phyloP scores from a whole-genome alignment of 2,888 invertebrate species.

The Chaetoderma sp. region DNA sequence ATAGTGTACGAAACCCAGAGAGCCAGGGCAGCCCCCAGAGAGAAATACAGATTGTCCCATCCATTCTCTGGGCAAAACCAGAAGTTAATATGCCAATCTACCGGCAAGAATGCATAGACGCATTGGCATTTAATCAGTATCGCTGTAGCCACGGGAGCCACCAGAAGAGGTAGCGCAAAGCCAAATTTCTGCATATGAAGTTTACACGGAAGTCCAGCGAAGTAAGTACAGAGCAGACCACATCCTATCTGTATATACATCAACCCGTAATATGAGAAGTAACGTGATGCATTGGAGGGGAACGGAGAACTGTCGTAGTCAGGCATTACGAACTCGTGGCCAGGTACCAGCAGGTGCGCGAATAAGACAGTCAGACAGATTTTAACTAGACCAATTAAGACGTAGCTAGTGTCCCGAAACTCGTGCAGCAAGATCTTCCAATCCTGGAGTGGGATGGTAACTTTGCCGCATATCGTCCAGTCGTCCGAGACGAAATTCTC shows the following conservation, averaged over 20 bases:
- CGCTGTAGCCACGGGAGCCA: conserved; percentile 64
- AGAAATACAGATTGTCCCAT: conserved; percentile 38
- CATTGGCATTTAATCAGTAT: conserved; percentile 52
- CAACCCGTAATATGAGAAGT: conserved; percentile 50
- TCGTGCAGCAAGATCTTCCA: conserved; percentile 53
- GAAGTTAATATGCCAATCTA: conserved; percentile 51
- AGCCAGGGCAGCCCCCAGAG: conserved; percentile 47
- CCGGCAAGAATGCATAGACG: conserved; percentile 48
- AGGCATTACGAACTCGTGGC: conserved; percentile 41
- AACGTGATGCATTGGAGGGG: conserved; percentile 33
- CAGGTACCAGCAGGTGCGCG: conserved; percentile 45
- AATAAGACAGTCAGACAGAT: conserved; percentile 50
- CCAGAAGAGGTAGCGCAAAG: conserved; percentile 70
- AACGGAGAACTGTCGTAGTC: conserved; percentile 8
- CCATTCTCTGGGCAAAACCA: conserved; percentile 49
- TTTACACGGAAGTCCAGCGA: conserved; percentile 72
- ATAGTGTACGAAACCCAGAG: conserved; percentile 96
- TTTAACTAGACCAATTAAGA: conserved; percentile 52
- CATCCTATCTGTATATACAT: conserved; percentile 56
- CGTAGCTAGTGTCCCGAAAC: conserved; percentile 50
- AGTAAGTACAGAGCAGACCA: conserved; percentile 64
- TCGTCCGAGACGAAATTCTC: conserved; percentile 86
- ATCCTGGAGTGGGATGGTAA: conserved; percentile 49
- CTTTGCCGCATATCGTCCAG: conserved; percentile 53
- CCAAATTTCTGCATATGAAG: conserved; percentile 71